Base-by-base conservation (phyloP, 2,888 invertebrate genomes). In the Eurytoma californica region DNA sequence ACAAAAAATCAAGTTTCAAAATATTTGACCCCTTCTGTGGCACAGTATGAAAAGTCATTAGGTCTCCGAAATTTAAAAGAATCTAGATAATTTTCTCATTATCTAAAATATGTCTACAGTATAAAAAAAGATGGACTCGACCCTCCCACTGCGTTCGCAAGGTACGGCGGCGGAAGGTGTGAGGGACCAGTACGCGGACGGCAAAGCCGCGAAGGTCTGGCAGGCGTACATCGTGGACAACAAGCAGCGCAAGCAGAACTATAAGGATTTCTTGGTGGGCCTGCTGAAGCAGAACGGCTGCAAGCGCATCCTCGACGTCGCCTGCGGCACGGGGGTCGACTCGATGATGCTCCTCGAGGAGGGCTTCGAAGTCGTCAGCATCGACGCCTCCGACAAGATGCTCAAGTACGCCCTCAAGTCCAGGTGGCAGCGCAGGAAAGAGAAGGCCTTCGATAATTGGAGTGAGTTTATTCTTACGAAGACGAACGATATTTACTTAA, bases 351-450 rank as follows among this genome's bases (percentile, higher is more conserved):
- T 97, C 66, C 90, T 97, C 20, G 96, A 97, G 85, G 96, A 96
- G 89, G 97, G 97, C 0, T 97, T 97, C 89, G 92, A 95, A 82
- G 94, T 97, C 49, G 94, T 95, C 2, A 97, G 97, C 0, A 94
- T 95, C 4, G 97, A 97, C 90, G 97, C 97, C 0, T 97, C 97
- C 0, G 97, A 97, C 88, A 97, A 97, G 91, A 97, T 97, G 97
- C 90, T 97, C 86, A 97, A 97, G 87, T 94, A 96, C 87, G 97
- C 97, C 0, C 91, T 97, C 57, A 96, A 96, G 86, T 94, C 95
- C 30, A 92, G 97, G 70, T 97, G 97, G 97, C 93, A 94, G 72
- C 93, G 96, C 72, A 92, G 97, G 82, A 95, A 94, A 86, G 95
- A 97, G 86, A 85, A 91, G 0, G 93, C 93, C 69, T 97, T 96